Evolutionary conservation across 2,113 vertebrate genomes (phyloP).

Genomic region (Dermatemys mawii): DNA sequence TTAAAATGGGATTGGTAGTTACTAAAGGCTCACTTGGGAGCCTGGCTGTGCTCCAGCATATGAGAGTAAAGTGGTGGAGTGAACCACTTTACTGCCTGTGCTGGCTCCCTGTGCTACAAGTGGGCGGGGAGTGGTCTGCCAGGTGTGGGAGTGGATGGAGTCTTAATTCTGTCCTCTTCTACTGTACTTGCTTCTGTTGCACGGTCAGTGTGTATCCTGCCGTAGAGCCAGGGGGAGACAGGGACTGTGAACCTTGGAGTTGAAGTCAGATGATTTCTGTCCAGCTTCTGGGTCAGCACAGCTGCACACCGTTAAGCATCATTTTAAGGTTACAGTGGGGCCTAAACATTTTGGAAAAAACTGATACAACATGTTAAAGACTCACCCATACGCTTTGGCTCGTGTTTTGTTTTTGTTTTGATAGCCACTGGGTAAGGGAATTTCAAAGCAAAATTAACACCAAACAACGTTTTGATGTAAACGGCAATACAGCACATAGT

Average conservation of each 20-base stretch:
- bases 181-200: not conserved
- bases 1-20: not conserved
- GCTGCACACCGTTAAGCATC: not conserved
- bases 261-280: not conserved
- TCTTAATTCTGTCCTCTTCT: not conserved
- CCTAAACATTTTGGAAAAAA: not conserved
- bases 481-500: not conserved
- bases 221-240: not conserved
- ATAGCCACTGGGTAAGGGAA: not conserved
- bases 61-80: accelerated
- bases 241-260: not conserved
- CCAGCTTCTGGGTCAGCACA: not conserved
- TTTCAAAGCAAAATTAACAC: not conserved
- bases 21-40: not conserved
- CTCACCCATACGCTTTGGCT: not conserved
- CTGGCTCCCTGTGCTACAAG: not conserved
- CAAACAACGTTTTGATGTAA: not conserved
- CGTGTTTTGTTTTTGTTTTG: not conserved
- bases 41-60: not conserved
- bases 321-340: not conserved
- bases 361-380: not conserved
- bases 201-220: not conserved
- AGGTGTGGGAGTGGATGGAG: not conserved
- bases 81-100: not conserved
- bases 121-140: not conserved